Base-by-base conservation (phyloP, 1,140 invertebrate genomes). In the Drosophila varians region DNA sequence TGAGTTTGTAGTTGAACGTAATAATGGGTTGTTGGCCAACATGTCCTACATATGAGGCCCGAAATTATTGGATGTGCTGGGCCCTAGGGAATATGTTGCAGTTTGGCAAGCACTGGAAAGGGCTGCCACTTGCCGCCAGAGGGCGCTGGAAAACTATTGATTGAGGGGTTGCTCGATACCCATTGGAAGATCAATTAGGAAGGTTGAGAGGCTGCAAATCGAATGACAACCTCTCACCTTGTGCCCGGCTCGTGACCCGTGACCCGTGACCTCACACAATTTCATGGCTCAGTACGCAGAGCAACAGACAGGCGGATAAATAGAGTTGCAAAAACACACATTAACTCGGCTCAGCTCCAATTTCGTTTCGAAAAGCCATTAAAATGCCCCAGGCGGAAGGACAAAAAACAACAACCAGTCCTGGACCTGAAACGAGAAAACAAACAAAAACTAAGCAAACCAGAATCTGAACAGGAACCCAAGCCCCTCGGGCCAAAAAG, bases 1-100 rank as follows among this genome's bases (percentile, higher is more conserved):
- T 86, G 73, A 86, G 72, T 79, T 86, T 76, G 76, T 86, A 86
- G 80, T 79, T 86, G 75, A 76, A 69, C 54, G 57, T 86, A 86
- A 86, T 86, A 16, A 86, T 38, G 61, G 36, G 65, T 42, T 43
- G 46, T 14, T 23, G 28, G 48, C 18, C n/a, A 42, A 65, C 43
- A 38, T 84, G 76, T 19, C 72, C 66, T 73, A 86, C 43, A 51
- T 75, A 62, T 18, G 23, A 57, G 34, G 12, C 47, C 16, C n/a
- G 28, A 34, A 84, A 86, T 86, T 80, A 84, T 47, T 53, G 53
- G 48, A 73, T 58, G 45, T 51, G n/a, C 11, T 12, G 14, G 12
- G 14, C 26, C 26, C n/a, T 31, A 43, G 54, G 58, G 56, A 40
- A 34, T 40, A 26, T 14, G 4, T 2, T 9, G 19, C 40, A 70